A percentile compares a stretch with the other conserved stretches of the same genome.
These are phyloP conservation scores for Diceros bicornis DNA, from an alignment of 2,797 vertebrate species.

Conservation along the genomic window DNA sequence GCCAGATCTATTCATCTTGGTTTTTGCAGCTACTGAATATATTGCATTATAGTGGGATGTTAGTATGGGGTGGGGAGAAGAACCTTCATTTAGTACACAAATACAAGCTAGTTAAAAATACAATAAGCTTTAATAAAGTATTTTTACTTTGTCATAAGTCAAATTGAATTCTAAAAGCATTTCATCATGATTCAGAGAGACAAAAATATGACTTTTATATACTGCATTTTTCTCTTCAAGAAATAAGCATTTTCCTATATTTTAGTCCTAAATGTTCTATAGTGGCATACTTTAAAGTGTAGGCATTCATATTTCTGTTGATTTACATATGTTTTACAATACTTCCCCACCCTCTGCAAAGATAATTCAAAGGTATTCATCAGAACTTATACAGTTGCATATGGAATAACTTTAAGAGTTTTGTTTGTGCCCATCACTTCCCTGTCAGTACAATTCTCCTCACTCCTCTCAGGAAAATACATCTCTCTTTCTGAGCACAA, in stretches of 20 bases:
- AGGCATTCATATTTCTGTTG: background rate
- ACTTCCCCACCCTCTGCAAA: background rate
- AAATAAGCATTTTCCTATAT: constrained; percentile 20
- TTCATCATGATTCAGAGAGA: background rate
- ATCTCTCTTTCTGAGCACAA: constrained; percentile 78
- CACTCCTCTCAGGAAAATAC: constrained; percentile 77
- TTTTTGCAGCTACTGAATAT: background rate
- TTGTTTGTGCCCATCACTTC: constrained; percentile 59
- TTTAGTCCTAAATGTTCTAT: background rate
- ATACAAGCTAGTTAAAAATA: constrained; percentile 23
- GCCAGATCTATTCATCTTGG: background rate
- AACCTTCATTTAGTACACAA: background rate
- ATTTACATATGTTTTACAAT: constrained; percentile 52
- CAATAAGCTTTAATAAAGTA: background rate
- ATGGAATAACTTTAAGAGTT: constrained; percentile 52
- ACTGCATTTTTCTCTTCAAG: background rate
- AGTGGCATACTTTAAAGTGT: background rate
- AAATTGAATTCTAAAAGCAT: constrained; percentile 39
- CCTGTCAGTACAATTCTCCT: constrained; percentile 81
- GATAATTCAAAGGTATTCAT: constrained; percentile 8
- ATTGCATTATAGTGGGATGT: background rate
- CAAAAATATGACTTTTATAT: constrained; percentile 39
- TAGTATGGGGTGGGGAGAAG: background rate
- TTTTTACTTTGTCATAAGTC: constrained; percentile 35
- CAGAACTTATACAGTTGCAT: background rate